Evolutionary conservation across 2,888 invertebrate genomes (phyloP).

Genomic region (Papilio elwesi): DNA sequence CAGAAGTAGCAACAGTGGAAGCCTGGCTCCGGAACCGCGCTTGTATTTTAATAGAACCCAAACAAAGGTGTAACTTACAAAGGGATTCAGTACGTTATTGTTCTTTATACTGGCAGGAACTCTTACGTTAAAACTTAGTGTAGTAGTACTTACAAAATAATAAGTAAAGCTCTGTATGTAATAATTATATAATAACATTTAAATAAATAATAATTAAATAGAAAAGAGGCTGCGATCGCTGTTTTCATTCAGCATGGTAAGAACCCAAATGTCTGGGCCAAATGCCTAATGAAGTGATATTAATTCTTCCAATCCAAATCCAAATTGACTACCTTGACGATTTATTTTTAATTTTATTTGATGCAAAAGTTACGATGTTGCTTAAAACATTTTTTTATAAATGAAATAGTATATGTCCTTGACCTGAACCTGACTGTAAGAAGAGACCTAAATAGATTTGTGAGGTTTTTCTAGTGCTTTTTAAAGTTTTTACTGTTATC

Average conservation of each 20-base stretch:
- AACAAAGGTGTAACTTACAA: slow-evolving; percentile 76
- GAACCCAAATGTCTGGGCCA: too few species aligned
- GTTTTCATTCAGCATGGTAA: too few species aligned
- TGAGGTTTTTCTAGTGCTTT: slow-evolving; percentile 1
- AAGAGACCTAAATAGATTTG: slow-evolving; percentile 2
- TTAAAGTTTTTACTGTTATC: neutral
- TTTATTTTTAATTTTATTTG: too few species aligned
- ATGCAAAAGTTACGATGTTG: neutral
- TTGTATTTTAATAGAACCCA: slow-evolving; percentile 71
- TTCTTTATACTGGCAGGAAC: slow-evolving; percentile 52
- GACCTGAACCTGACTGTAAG: slow-evolving; percentile 3
- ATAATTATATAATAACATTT: too few species aligned
- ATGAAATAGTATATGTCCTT: neutral
- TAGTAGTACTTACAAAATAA: slow-evolving; percentile 18
- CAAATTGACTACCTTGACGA: neutral
- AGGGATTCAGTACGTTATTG: slow-evolving; percentile 69
- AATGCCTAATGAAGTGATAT: too few species aligned
- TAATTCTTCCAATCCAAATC: too few species aligned
- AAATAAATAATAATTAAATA: too few species aligned
- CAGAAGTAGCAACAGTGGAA: slow-evolving; percentile 58
- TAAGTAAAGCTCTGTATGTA: neutral
- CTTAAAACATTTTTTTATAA: neutral
- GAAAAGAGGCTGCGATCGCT: too few species aligned
- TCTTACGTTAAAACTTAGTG: slow-evolving; percentile 44
- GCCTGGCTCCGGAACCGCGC: slow-evolving; percentile 70